A percentile compares a stretch with the other conserved stretches of the same genome.
Evolutionary conservation across 2,888 invertebrate species (phyloP).

Genomic region (Cephus pulcher): DNA sequence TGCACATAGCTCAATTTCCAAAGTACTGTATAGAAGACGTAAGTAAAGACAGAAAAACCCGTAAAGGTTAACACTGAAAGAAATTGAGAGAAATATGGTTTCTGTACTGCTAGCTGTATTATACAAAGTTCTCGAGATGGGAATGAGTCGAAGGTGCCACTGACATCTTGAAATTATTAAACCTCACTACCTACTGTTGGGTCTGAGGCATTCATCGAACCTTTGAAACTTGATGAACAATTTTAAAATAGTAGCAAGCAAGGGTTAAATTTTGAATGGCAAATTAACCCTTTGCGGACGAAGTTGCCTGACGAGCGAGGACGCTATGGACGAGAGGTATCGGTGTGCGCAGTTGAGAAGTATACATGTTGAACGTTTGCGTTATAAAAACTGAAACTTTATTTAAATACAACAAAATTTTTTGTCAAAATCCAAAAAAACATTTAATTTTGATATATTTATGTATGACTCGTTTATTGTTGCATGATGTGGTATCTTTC

Average conservation of each 20-base stretch:
- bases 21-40: not conserved
- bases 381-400: no score
- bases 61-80: slow-evolving; percentile 1
- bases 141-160: not conserved
- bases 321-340: no score
- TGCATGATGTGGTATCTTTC: no score
- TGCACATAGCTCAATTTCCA: not conserved
- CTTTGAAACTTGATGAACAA: no score
- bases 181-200: not conserved
- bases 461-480: no score
- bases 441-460: no score
- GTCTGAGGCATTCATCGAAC: not conserved
- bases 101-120: not conserved
- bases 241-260: not conserved
- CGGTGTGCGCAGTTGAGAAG: no score
- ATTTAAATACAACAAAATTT: no score
- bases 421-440: no score
- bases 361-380: no score
- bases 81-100: slow-evolving; percentile 7
- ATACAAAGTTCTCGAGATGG: not conserved
- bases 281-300: not conserved
- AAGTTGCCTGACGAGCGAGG: no score
- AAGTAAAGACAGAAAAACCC: not conserved
- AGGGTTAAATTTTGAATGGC: not conserved
- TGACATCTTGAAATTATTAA: not conserved